A percentile compares a stretch with the other conserved stretches of the same genome.
phyloP scores from a whole-genome alignment of 2,797 vertebrate genomes.

The Florisuga fusca region DNA sequence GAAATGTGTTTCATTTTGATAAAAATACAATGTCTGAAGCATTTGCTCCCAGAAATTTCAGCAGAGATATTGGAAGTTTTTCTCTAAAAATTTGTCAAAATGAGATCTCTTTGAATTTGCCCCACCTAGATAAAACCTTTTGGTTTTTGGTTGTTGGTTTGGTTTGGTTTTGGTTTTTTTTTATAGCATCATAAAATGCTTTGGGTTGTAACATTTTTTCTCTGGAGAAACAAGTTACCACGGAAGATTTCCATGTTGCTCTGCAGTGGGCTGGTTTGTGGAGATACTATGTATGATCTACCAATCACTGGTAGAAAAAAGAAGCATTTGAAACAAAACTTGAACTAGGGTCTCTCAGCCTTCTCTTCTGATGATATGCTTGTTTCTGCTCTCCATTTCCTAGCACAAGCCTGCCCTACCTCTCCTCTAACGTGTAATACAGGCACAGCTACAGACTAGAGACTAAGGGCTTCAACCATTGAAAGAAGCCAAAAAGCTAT shows the following conservation, averaged over 20 bases:
- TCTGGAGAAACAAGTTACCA: not conserved
- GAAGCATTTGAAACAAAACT: not conserved
- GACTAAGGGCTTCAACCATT: not conserved
- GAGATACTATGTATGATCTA: not conserved
- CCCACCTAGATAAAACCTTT: not conserved
- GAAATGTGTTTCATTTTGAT: not conserved
- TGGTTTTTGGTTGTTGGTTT: not conserved
- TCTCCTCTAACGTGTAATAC: not conserved
- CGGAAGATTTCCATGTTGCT: not conserved
- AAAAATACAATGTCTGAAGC: not conserved
- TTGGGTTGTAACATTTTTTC: not conserved
- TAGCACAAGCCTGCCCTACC: not conserved
- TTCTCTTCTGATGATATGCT: not conserved
- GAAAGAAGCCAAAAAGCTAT: not conserved
- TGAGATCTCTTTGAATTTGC: not conserved
- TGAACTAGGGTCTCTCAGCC: not conserved
- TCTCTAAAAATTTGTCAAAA: not conserved
- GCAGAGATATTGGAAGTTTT: not conserved
- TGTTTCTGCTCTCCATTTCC: not conserved
- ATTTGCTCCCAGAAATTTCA: not conserved
- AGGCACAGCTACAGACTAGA: not conserved
- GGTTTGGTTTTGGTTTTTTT: too few species aligned
- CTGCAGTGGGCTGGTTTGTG: not conserved
- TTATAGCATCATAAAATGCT: too few species aligned
- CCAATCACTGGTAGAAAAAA: not conserved